Base-by-base conservation (phyloP, 2,113 vertebrate species). In the Mormyrus iriodes region DNA sequence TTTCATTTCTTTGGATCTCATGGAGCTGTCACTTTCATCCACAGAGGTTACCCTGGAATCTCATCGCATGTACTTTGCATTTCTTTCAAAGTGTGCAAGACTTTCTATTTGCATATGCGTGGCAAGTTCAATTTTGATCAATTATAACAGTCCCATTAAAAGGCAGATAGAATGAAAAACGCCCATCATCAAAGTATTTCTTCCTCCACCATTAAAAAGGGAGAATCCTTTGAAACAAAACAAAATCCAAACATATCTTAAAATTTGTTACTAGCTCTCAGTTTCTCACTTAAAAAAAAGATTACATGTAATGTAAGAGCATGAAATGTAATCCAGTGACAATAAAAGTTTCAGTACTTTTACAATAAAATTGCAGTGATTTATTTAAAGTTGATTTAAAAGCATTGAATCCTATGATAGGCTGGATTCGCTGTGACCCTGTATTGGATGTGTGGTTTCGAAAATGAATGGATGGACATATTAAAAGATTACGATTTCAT, bases 91-190 rank as follows among this genome's bases (percentile, higher is more conserved):
- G 51, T 86, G 85, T 55, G 44, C n/a, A 13, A 86, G 49, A 27
- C 85, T 13, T n/a, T 9, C 51, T 1, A 86, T 86, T 86, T 86
- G 85, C 85, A 86, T 86, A n/a, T 12, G 85, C 27, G 85, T 51
- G 85, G 55, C 85, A 86, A 55, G 85, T 55, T 27, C 51, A 55
- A 53, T 86, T 86, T 53, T 86, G 85, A 86, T 86, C 85, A 86
- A 86, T 55, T 86, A 31, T 86, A 51, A 86, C 85, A 86, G n/a
- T 53, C 85, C 85, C 48, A 86, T 86, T 86, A 86, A 53, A 53
- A 53, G 85, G 6, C 51, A 86, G 51, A n/a, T 19, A 31, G 51
- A 31, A 53, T 53, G 27, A 55, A 53, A 86, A 86, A 55, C n/a
- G 4, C 13, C 19, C 15, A 35, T 1, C 49, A 86, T 86, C 85